Percentiles rank a stretch among this genome's conserved stretches.
These are phyloP conservation scores for Zaprionus lachaisei DNA, from an alignment of 1,140 invertebrate genomes.

Conservation along the genomic window DNA sequence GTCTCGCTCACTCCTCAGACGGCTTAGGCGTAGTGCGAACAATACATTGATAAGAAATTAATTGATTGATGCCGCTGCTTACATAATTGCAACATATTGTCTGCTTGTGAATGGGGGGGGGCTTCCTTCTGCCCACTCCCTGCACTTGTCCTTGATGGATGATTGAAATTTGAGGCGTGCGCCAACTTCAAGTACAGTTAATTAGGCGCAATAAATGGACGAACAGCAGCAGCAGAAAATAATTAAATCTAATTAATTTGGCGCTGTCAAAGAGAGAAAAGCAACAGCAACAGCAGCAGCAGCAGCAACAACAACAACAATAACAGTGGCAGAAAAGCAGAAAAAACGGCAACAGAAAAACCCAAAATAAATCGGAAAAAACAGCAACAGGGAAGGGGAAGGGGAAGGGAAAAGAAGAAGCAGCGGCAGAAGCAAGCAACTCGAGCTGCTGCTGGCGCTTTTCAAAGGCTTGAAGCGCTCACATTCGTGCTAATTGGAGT, in stretches of 20 bases:
- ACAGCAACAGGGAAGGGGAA: neutral
- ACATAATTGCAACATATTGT: constrained; percentile 76
- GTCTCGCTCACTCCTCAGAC: neutral
- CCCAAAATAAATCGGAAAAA: constrained; percentile 16
- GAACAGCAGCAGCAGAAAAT: constrained; percentile 53
- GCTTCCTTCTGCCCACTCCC: neutral
- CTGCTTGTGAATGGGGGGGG: neutral
- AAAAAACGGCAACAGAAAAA: constrained; percentile 25
- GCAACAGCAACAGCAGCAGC: constrained; percentile 31
- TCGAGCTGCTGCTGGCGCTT: neutral
- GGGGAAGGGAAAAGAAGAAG: neutral
- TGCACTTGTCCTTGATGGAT: constrained; percentile 69
- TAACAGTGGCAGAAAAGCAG: constrained; percentile 9
- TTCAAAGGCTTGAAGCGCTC: constrained; percentile 7
- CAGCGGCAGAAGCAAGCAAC: neutral
- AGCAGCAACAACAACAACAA: constrained; percentile 28
- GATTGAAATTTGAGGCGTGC: constrained; percentile 75
- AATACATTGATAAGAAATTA: constrained; percentile 69
- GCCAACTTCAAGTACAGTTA: constrained; percentile 80
- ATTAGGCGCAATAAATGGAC: constrained; percentile 75
- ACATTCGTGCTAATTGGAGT: constrained; percentile 6
- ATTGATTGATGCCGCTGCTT: constrained; percentile 68
- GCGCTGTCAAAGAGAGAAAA: constrained; percentile 67
- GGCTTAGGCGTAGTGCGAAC: neutral
- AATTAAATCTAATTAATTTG: constrained; percentile 83